Base-by-base conservation (phyloP, 2,888 invertebrate species). In the Ptychoptera contaminata region DNA sequence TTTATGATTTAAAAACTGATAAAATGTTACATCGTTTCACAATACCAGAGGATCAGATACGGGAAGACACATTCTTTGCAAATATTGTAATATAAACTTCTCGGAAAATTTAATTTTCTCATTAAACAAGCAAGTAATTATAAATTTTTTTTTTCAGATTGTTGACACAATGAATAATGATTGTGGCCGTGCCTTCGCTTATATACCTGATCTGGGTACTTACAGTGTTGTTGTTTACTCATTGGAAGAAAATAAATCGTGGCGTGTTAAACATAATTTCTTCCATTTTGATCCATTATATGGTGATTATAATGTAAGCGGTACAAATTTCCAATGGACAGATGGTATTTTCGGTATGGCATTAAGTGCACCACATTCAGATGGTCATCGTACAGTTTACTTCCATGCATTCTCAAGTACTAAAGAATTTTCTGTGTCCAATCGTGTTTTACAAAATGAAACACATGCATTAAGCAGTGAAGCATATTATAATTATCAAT, bases 321-420 rank as follows among this genome's bases (percentile, higher is more conserved):
- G 85, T 6, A 72, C 83, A 16, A 76, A 80, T 58, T 87, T 86
- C 73, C 86, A 86, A 58, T 87, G 85, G 86, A 82, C 81, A 0
- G 86, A 87, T 58, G 86, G 86, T 2, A 72, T 87, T 0, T 85
- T 86, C 53, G 82, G 79, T 12, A 57, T 86, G 50, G 81, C 84
- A 2, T 63, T 84, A 14, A 79, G 77, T 0, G 72, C 73, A 31
- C 67, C 69, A 47, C 69, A 72, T 48, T 63, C 67, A 7, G 72
- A 77, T 53, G 73, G 74, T 72, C 73, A 51, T 50, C 77, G 79
- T 49, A 79, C 77, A 16, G 69, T 84, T 52, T 87, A 82, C 62
- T 87, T 87, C 77, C 87, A 87, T 60, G 74, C 87, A 1, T 70
- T 87, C 62, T 79, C 84, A 31, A 81, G 83, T 53, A 81, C 80